These are phyloP conservation scores for Furnarius figulus DNA, from an alignment of 2,113 vertebrate species.

Conservation along the genomic window DNA sequence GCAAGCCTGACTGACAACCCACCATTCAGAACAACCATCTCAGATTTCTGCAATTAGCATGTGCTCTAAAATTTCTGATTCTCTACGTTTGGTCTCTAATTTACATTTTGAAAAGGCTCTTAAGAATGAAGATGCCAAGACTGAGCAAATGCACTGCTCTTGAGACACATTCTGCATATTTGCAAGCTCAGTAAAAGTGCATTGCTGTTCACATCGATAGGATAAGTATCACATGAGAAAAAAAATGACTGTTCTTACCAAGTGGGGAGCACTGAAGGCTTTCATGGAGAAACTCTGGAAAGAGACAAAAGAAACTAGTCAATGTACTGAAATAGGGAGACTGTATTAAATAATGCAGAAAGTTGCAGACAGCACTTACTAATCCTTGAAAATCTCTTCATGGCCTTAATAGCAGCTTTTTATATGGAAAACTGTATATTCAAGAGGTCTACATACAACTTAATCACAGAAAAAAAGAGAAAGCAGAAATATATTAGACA, in stretches of 20 bases:
- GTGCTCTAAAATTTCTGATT: conserved; percentile 24
- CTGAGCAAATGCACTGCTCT: neutral
- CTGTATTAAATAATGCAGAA: conserved; percentile 5
- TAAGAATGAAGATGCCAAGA: conserved; percentile 18
- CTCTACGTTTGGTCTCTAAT: conserved; percentile 2
- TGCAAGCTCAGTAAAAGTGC: neutral
- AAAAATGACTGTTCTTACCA: conserved; percentile 13
- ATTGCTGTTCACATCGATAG: neutral
- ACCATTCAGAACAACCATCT: conserved; percentile 32
- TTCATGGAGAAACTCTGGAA: conserved; percentile 30
- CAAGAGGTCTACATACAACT: conserved; percentile 1
- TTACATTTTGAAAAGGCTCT: conserved; percentile 57
- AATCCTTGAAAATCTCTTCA: conserved; percentile 46
- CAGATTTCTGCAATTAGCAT: conserved; percentile 34
- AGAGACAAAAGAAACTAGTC: conserved; percentile 7
- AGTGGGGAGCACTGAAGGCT: neutral
- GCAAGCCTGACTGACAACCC: conserved; percentile 47
- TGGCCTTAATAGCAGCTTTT: conserved; percentile 22
- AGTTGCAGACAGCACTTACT: neutral
- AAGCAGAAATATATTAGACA: neutral
- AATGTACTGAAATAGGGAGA: neutral
- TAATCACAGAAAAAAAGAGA: neutral
- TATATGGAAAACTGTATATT: conserved; percentile 29
- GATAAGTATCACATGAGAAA: neutral
- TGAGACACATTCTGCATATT: neutral